Evolutionary conservation across 1,140 invertebrate species (phyloP).

Genomic region (Lepidostoma basale): DNA sequence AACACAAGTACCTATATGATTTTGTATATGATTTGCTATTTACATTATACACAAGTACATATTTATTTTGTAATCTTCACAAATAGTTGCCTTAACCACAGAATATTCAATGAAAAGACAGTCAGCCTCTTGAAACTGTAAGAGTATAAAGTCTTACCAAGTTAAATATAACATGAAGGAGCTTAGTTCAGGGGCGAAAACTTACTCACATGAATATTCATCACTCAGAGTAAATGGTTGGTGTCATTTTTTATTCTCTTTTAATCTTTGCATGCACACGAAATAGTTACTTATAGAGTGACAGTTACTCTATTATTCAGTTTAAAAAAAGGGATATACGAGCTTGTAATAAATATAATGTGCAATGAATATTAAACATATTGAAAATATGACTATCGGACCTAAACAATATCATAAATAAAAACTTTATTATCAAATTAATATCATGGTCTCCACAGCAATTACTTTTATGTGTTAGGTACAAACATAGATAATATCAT

Average conservation of each 20-base stretch:
- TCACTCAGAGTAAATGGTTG: slow-evolving; percentile 48
- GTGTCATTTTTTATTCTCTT: slow-evolving; percentile 16
- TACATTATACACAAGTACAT: neutral
- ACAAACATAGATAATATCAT: too few relatives aligned
- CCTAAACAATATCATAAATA: too few relatives aligned
- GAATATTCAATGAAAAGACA: neutral
- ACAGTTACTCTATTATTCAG: too few relatives aligned
- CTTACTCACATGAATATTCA: slow-evolving; percentile 43
- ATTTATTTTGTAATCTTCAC: slow-evolving; percentile 7
- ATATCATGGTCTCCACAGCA: too few relatives aligned
- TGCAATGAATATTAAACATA: too few relatives aligned
- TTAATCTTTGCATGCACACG: neutral
- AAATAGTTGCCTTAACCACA: neutral
- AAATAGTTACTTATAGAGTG: neutral
- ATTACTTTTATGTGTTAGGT: too few relatives aligned
- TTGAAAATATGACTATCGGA: too few relatives aligned
- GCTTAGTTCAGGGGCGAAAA: neutral
- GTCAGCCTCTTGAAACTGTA: neutral
- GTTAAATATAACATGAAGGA: slow-evolving; percentile 15
- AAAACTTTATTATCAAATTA: too few relatives aligned
- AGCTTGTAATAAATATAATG: too few relatives aligned
- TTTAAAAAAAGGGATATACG: too few relatives aligned
- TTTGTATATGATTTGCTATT: slow-evolving; percentile 8
- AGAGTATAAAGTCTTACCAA: neutral
- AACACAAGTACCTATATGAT: neutral